Base-by-base conservation (phyloP, 2,113 vertebrate species). In the Planiliza haematocheilus region DNA sequence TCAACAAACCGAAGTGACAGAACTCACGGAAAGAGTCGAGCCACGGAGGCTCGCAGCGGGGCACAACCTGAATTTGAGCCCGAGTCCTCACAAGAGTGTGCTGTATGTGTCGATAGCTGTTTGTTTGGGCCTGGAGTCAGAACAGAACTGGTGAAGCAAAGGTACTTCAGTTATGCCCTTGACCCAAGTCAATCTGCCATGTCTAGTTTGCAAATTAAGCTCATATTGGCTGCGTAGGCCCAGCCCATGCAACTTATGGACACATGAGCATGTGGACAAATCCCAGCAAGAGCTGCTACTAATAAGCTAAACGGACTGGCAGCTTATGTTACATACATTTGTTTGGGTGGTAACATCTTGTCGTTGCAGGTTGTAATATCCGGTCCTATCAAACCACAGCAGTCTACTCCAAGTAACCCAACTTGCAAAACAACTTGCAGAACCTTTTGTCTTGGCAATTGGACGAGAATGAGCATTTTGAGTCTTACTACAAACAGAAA, bases 101-200 rank as follows among this genome's bases (percentile, higher is more conserved):
- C 1, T 21, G 46, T 39, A 41, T 21, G 48, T 24, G 30, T 38
- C 17, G 5, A 4, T 8, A 50, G 48, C 43, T 21, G 59, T 60
- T 77, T 48, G 48, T 81, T 82, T 72, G 39, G 62, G 68, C 79
- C 74, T 21, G 49, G 53, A 52, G 79, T 43, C 48, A 59, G 4
- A 30, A 41, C 17, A 20, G 65, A 63, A 55, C 39, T 59, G 36
- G 14, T 51, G 50, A n/a, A 39, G 64, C 65, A 51, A 77, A 68
- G 63, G 74, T 71, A 70, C 56, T 69, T 69, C 51, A 49, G 76
- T 60, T 70, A 8, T 67, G 68, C 36, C 84, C 80, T 84, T 87
- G 79, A 87, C 77, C 83, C 30, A 8, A 77, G 66, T 81, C 74
- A 76, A 69, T 72, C 83, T 84, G 79, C 70, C 81, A 73, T 20